Evolutionary conservation across 2,113 vertebrate species (phyloP).

Genomic region (Misgurnus anguillicaudatus): DNA sequence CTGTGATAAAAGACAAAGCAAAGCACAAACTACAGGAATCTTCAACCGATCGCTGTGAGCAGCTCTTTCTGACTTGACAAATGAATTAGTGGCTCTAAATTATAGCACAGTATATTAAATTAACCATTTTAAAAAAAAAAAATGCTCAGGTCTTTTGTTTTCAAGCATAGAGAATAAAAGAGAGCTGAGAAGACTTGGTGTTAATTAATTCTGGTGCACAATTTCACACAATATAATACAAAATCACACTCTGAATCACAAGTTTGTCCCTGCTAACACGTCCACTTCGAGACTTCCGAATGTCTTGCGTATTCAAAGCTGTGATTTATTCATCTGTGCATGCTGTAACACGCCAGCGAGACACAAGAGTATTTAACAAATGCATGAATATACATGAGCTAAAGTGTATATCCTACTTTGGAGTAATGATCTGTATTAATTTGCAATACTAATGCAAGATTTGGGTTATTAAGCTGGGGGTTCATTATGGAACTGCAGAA

Average conservation of each 20-base stretch:
- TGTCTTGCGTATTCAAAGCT: neutral
- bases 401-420: too few relatives aligned
- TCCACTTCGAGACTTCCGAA: neutral
- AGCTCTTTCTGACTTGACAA: neutral
- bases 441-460: too few relatives aligned
- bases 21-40: too few relatives aligned
- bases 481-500: too few relatives aligned
- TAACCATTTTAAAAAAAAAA: constrained; percentile 27
- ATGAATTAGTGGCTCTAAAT: constrained; percentile 10
- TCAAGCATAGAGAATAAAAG: constrained; percentile 31
- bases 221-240: constrained; percentile 55
- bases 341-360: neutral
- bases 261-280: neutral
- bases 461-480: too few relatives aligned
- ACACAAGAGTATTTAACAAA: too few relatives aligned
- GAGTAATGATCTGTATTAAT: too few relatives aligned
- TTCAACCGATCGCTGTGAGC: too few relatives aligned
- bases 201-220: constrained; percentile 63
- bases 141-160: constrained; percentile 1
- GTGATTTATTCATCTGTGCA: neutral
- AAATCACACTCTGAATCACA: neutral
- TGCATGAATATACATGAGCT: too few relatives aligned
- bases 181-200: constrained; percentile 41
- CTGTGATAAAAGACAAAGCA: too few relatives aligned
- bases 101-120: constrained; percentile 1